Percentiles rank a stretch among this genome's conserved stretches.
phyloP scores from a whole-genome alignment of 2,113 vertebrate species.

The Cinclus cinclus region DNA sequence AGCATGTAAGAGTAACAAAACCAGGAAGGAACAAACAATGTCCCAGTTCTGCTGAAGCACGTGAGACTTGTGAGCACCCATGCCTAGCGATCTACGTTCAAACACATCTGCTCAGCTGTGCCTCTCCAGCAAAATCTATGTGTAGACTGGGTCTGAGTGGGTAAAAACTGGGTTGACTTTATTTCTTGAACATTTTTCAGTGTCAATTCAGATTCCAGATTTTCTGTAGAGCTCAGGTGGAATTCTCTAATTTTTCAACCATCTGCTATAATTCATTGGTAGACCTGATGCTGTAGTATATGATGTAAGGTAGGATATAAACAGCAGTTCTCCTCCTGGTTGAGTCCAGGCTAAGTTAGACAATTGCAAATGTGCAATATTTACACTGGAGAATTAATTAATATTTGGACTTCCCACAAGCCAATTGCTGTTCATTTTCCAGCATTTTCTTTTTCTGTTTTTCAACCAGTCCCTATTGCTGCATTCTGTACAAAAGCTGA shows the following conservation, averaged over 20 bases:
- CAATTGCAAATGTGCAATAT: background rate
- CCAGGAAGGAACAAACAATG: background rate
- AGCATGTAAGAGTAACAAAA: background rate
- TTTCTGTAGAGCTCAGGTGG: background rate
- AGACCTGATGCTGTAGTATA: background rate
- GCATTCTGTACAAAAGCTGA: background rate
- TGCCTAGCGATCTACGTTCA: background rate
- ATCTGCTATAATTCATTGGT: background rate
- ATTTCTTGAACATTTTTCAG: background rate
- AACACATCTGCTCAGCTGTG: background rate
- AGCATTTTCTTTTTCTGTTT: background rate
- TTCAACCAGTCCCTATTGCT: background rate
- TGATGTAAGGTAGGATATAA: background rate
- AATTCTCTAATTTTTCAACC: background rate
- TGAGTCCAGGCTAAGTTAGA: background rate
- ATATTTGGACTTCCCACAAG: background rate
- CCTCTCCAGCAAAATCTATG: background rate
- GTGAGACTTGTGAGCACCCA: background rate
- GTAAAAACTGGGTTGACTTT: background rate
- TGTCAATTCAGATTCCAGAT: background rate
- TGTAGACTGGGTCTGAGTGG: background rate
- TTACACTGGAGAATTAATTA: background rate
- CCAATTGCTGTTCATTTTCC: background rate
- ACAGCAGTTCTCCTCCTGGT: background rate
- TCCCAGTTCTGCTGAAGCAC: background rate